A percentile compares a stretch with the other conserved stretches of the same genome.
These are phyloP conservation scores for Caenorhabditis sp. DNA, from an alignment of 2,888 invertebrate species.

Conservation along the genomic window DNA sequence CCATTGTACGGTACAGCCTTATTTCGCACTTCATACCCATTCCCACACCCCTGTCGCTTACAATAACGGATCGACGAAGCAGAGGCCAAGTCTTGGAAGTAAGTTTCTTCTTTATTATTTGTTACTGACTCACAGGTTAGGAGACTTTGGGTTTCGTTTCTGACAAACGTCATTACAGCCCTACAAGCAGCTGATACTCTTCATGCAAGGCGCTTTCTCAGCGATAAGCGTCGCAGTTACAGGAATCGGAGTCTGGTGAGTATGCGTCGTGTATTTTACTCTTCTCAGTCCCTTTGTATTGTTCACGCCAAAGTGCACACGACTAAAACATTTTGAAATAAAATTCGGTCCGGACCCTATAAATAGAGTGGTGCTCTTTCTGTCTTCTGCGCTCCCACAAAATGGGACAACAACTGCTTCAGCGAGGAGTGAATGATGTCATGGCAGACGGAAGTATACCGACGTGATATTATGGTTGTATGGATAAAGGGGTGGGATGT, in stretches of 20 bases:
- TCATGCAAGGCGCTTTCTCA: constrained; percentile 53
- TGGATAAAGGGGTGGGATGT: not conserved
- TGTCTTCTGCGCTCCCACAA: constrained; percentile 1
- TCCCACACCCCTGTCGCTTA: constrained; percentile 29
- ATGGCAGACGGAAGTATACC: constrained; percentile 2
- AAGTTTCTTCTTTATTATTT: not conserved
- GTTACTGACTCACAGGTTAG: too few species aligned
- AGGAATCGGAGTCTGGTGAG: constrained; percentile 65
- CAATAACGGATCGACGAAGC: constrained; percentile 21
- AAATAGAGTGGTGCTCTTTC: constrained; percentile 16
- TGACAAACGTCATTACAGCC: constrained; percentile 19
- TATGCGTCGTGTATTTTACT: not conserved
- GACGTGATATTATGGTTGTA: not conserved
- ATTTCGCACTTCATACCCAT: constrained; percentile 41
- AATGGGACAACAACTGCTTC: constrained; percentile 21
- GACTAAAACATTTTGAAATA: not conserved
- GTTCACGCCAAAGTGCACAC: not conserved
- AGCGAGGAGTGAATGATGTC: constrained; percentile 15
- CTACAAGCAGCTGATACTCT: constrained; percentile 59
- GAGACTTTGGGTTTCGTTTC: not conserved
- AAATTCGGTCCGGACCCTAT: constrained; percentile 3
- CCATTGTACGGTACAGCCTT: constrained; percentile 53
- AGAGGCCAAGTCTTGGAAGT: constrained; percentile 52
- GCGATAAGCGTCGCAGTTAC: constrained; percentile 63
- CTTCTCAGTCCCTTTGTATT: not conserved